These are phyloP conservation scores for Episyrphus balteatus DNA, from an alignment of 1,140 invertebrate species.

Conservation along the genomic window DNA sequence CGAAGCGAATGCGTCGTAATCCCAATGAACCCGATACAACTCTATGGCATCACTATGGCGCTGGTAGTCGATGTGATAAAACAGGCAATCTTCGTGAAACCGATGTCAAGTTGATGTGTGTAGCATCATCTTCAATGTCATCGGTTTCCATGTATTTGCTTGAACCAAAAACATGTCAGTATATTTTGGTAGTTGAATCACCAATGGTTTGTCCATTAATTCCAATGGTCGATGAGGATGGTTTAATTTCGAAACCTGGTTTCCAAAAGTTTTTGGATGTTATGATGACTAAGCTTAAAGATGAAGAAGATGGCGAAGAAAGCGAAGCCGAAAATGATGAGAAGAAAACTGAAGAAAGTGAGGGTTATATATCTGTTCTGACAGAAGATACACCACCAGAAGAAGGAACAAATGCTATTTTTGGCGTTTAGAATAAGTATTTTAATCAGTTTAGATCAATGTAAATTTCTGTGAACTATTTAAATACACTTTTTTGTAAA, in stretches of 20 bases:
- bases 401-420: too few species aligned
- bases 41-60: conserved; percentile 77
- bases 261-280: too few species aligned
- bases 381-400: too few species aligned
- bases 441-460: too few species aligned
- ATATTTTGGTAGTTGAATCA: conserved; percentile 84
- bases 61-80: conserved; percentile 76
- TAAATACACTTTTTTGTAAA: too few species aligned
- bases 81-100: conserved; percentile 68
- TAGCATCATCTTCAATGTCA: conserved; percentile 53
- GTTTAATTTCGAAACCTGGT: conserved; percentile 12
- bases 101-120: conserved; percentile 80
- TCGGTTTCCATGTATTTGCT: conserved; percentile 78
- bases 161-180: conserved; percentile 85
- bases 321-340: too few species aligned
- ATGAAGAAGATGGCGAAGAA: too few species aligned
- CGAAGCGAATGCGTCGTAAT: conserved; percentile 57
- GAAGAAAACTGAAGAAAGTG: too few species aligned
- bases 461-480: too few species aligned
- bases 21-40: conserved; percentile 49
- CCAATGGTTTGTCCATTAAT: conserved; percentile 78
- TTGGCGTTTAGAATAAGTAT: too few species aligned
- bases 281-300: too few species aligned
- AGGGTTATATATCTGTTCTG: too few species aligned
- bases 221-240: conserved; percentile 54